A percentile compares a stretch with the other conserved stretches of the same genome.
phyloP scores from a whole-genome alignment of 2,888 invertebrate species.

The Endotricha flammealis region DNA sequence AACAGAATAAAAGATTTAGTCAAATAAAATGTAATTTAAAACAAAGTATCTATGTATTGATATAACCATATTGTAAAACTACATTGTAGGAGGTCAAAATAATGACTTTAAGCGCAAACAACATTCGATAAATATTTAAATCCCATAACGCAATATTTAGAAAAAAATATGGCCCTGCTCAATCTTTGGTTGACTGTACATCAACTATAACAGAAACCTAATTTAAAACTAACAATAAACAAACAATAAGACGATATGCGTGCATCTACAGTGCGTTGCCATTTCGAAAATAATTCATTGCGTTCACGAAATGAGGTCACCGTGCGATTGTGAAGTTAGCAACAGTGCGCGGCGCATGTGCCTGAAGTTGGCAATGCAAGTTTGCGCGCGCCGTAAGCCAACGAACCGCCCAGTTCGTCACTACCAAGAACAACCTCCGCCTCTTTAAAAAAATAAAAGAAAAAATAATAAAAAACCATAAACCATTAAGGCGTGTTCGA shows the following conservation, averaged over 20 bases:
- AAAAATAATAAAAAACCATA: slow-evolving; percentile 28
- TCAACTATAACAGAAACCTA: neutral
- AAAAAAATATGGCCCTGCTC: too few relatives aligned
- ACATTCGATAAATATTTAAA: too few relatives aligned
- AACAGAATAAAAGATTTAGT: too few relatives aligned
- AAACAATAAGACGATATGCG: slow-evolving; percentile 33
- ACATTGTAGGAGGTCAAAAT: too few relatives aligned
- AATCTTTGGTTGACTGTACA: too few relatives aligned
- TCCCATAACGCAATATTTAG: too few relatives aligned
- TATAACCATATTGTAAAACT: too few relatives aligned
- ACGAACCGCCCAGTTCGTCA: slow-evolving; percentile 33
- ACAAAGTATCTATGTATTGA: too few relatives aligned
- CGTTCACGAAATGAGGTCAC: slow-evolving; percentile 57
- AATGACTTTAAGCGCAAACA: too few relatives aligned
- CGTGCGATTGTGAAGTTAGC: slow-evolving; percentile 36
- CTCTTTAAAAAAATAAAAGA: slow-evolving; percentile 29
- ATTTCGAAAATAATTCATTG: slow-evolving; percentile 70
- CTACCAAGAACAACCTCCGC: slow-evolving; percentile 30
- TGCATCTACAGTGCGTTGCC: slow-evolving; percentile 53
- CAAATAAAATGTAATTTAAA: too few relatives aligned
- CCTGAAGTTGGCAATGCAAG: slow-evolving; percentile 25
- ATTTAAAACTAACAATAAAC: neutral
- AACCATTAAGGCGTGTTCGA: slow-evolving; percentile 29
- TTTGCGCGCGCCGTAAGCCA: slow-evolving; percentile 38
- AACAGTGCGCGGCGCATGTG: slow-evolving; percentile 28